Evolutionary conservation across 1,140 invertebrate genomes (phyloP).

Genomic region (Polyergus mexicanus): DNA sequence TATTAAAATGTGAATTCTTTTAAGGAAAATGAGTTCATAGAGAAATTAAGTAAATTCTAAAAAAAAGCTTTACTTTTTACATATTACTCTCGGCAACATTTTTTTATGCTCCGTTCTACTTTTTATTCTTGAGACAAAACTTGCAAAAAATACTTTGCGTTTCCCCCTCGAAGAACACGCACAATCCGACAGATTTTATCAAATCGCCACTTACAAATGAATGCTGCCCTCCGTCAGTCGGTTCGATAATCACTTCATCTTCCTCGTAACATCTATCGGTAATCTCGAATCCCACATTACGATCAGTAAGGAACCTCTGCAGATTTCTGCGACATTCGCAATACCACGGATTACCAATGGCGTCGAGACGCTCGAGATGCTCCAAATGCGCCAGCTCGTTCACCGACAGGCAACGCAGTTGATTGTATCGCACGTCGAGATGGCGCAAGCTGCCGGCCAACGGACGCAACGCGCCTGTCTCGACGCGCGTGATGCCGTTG

Average conservation of each 20-base stretch:
- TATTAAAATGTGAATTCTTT: too few species aligned
- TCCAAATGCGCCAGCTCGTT: constrained; percentile 63
- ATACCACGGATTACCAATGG: constrained; percentile 73
- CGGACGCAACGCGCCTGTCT: constrained; percentile 59
- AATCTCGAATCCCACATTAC: constrained; percentile 74
- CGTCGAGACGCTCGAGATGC: constrained; percentile 71
- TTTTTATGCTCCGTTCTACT: too few species aligned
- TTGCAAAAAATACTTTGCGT: too few species aligned
- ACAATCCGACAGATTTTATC: not conserved
- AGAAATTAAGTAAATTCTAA: too few species aligned
- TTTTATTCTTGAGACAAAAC: too few species aligned
- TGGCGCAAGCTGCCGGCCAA: constrained; percentile 62
- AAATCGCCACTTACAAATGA: constrained; percentile 24
- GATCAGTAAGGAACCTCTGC: constrained; percentile 56
- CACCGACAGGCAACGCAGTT: constrained; percentile 67
- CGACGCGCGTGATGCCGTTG: constrained; percentile 72
- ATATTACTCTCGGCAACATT: too few species aligned
- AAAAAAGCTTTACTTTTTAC: too few species aligned
- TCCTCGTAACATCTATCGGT: constrained; percentile 66
- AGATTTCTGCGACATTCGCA: constrained; percentile 72
- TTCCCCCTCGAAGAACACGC: too few species aligned
- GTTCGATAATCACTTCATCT: constrained; percentile 19
- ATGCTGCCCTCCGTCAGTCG: not conserved
- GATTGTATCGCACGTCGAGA: constrained; percentile 72
- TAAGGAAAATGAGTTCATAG: too few species aligned